phyloP scores from a whole-genome alignment of 2,888 invertebrate genomes.

The Leptinotarsa juncta region DNA sequence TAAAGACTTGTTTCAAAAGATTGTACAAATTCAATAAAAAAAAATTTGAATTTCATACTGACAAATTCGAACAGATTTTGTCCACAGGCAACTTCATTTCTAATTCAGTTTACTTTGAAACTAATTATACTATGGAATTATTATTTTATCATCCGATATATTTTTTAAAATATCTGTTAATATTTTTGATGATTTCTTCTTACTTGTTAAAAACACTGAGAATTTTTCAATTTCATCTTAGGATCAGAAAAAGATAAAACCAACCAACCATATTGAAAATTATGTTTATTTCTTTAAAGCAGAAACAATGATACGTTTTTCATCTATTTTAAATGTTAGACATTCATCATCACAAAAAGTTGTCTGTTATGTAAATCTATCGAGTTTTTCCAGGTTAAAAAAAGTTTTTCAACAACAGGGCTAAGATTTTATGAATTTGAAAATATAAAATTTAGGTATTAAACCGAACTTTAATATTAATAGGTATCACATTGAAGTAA shows the following conservation, averaged over 20 bases:
- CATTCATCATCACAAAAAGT: background rate
- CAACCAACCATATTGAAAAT: too few relatives aligned
- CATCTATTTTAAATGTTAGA: background rate
- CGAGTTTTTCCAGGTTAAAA: constrained; percentile 1
- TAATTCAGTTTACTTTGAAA: background rate
- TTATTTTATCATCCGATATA: background rate
- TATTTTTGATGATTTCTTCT: too few relatives aligned
- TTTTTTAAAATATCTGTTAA: too few relatives aligned
- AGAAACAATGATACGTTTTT: too few relatives aligned
- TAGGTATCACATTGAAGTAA: too few relatives aligned
- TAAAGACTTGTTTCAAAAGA: background rate
- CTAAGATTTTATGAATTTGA: background rate
- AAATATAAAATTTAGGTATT: too few relatives aligned
- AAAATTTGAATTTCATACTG: background rate
- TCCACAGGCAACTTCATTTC: constrained; percentile 1
- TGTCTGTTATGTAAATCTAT: background rate
- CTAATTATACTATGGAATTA: background rate
- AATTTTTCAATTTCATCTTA: too few relatives aligned
- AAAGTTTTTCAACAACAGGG: background rate
- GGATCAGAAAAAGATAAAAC: too few relatives aligned
- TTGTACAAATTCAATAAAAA: background rate
- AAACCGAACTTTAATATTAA: too few relatives aligned
- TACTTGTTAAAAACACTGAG: too few relatives aligned
- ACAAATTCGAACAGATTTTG: background rate
- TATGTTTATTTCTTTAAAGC: too few relatives aligned